Conservation (phyloP, 1,140 invertebrate species). For the Eriocheir sinensis region DNA sequence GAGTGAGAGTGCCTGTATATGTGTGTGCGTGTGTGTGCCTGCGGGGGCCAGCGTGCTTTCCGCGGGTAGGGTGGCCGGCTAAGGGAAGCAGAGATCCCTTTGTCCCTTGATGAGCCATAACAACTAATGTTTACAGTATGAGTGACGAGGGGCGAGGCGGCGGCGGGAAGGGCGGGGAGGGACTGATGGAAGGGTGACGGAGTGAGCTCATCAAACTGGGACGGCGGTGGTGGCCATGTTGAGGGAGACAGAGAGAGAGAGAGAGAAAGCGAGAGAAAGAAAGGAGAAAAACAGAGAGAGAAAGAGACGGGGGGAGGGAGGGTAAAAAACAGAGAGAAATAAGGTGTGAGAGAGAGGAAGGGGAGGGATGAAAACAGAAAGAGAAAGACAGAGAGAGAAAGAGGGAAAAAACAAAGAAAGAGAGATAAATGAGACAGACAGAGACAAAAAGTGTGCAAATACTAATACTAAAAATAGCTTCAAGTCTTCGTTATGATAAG, state of each 20-base stretch:
- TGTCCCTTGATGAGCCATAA: constrained; percentile 1
- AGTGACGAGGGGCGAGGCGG: background rate
- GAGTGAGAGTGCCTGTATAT: background rate
- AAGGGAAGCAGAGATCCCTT: background rate
- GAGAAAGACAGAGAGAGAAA: constrained; percentile 4
- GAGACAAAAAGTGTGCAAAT: background rate
- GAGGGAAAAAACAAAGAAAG: constrained; percentile 10
- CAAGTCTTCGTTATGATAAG: too few relatives aligned
- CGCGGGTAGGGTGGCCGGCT: background rate
- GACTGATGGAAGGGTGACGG: background rate
- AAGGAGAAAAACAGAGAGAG: constrained; percentile 12
- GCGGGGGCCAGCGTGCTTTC: background rate
- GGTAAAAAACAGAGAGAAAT: background rate
- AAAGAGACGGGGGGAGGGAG: background rate
- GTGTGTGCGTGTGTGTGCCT: background rate
- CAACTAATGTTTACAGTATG: constrained; percentile 25
- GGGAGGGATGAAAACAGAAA: too few relatives aligned
- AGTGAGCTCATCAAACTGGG: background rate
- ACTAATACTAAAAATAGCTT: too few relatives aligned
- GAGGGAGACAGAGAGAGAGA: background rate
- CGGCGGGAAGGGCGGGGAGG: background rate
- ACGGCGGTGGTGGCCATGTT: background rate
- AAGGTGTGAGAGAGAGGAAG: background rate
- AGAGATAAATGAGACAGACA: background rate
- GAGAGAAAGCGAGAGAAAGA: background rate